Base-by-base conservation (phyloP, 2,888 invertebrate genomes). In the Papilio elwesi region DNA sequence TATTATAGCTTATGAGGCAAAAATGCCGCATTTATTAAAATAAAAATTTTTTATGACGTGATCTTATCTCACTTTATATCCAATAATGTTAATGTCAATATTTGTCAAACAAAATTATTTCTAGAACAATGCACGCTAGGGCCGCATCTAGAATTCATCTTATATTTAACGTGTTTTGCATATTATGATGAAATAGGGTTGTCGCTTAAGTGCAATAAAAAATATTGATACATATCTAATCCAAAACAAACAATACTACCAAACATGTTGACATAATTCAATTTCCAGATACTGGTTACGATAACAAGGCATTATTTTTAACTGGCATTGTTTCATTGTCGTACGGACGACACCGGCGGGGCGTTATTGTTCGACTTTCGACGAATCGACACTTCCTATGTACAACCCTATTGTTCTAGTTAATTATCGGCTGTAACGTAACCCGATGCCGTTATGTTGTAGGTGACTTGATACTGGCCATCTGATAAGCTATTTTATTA, bases 301-400 rank as follows among this genome's bases (percentile, higher is more conserved):
- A 47, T 66, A 73, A 73, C 49, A 53, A 63, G 69, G 38, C 65
- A 68, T 69, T 69, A 65, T 69, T 73, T 57, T 47, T 16, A 49
- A n/a, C 63, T 16, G 52, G 48, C 62, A 68, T 68, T 72, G 72
- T 72, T 68, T 64, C 66, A 69, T 73, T 69, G 72, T 63, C 49
- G 51, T 43, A n/a, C 59, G 15, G 65, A 57, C 13, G 65, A 69
- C 73, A 73, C 66, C 59, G 43, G 9, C 59, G 59, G 10, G 43
- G 48, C 15, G 4, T 52, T 65, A 73, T 73, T 73, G 73, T 73
- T 66, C 69, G 8, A 66, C 64, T 69, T 73, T 69, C 73, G 66
- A 48, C 49, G 73, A 69, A 73, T 69, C 66, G 73, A 69, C 57
- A 69, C 65, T 73, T 73, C 69, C 73, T 73, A 69, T 49, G n/a